Evolutionary conservation across 2,888 invertebrate species (phyloP).

Genomic region (Noctua fimbriata): DNA sequence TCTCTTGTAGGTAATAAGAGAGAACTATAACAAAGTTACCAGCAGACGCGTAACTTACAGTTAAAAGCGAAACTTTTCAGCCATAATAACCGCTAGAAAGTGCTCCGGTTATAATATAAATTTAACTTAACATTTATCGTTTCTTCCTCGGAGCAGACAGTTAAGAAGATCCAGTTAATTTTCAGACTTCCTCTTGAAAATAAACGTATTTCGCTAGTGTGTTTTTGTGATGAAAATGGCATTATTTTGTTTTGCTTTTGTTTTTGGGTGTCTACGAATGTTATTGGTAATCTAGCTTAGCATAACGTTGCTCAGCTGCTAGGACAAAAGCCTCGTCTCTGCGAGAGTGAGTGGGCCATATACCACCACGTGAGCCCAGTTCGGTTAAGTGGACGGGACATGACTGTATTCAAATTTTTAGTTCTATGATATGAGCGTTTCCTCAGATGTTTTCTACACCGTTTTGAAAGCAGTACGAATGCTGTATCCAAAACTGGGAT

Average conservation of each 20-base stretch:
- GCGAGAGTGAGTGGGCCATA: not conserved
- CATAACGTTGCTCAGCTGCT: not conserved
- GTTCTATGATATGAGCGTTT: not conserved
- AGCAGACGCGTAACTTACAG: slow-evolving; percentile 72
- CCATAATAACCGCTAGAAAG: slow-evolving; percentile 77
- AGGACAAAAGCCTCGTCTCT: not conserved
- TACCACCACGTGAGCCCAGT: not conserved
- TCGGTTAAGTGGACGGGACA: not conserved
- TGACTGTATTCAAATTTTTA: not conserved
- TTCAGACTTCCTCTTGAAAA: slow-evolving; percentile 45
- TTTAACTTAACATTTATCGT: slow-evolving; percentile 63
- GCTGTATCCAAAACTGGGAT: too few species aligned
- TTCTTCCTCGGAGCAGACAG: slow-evolving; percentile 55
- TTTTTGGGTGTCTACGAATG: not conserved
- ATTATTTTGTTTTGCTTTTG: not conserved
- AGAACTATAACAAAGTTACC: slow-evolving; percentile 71
- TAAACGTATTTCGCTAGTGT: slow-evolving; percentile 5
- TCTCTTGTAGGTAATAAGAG: slow-evolving; percentile 33
- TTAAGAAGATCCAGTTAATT: slow-evolving; percentile 55
- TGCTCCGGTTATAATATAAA: slow-evolving; percentile 68
- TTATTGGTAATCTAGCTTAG: not conserved
- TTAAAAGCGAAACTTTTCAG: slow-evolving; percentile 77
- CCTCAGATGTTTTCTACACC: not conserved
- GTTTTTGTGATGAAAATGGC: slow-evolving; percentile 9
- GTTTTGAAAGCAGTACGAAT: too few species aligned